Base-by-base conservation (phyloP, 1,140 invertebrate species). In the Trachymyrmex septentrionalis region DNA sequence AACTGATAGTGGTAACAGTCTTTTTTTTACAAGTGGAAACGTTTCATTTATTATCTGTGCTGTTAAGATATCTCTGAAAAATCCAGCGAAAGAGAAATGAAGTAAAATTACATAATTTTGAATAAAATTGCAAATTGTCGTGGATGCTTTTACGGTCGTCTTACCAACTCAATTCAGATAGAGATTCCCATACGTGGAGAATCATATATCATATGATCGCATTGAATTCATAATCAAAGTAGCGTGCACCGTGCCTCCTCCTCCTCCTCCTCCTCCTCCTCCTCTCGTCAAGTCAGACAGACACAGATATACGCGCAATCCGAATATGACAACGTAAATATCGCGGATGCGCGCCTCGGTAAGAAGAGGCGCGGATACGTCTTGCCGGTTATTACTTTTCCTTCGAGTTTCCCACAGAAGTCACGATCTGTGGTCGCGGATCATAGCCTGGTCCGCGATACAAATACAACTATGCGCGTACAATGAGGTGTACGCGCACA, bases 361-460 rank as follows among this genome's bases (percentile, higher is more conserved):
- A 27, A 64, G 81, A 27, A 64, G 81, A 53, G 71, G 63, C 19
- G 55, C 27, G 84, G 57, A 57, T 50, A 53, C 30, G 80, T 73
- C 61, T 77, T 50, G 76, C 63, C 88, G 63, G 87, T 91, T 88
- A 91, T 91, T 93, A 92, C 92, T 94, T 92, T 57, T 90, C 89
- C 93, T 94, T 92, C 85, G 87, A 92, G 92, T 93, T 95, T 95
- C 94, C 94, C 95, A 95, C 95, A 95, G 92, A 93, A 95, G 94
- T 95, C 94, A 95, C 93, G 94, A 95, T 95, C 93, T 93, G 94
- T 91, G 93, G 94, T 94, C 94, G 93, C 94, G 93, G 91, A 94
- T 94, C 93, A 95, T 94, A 94, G 92, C 92, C 88, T 90, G 90
- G 89, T 92, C 88, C 88, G 87, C 87, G 89, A 87, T 87, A 84